Base-by-base conservation (phyloP, 2,888 invertebrate species). In the Dynastes maya region DNA sequence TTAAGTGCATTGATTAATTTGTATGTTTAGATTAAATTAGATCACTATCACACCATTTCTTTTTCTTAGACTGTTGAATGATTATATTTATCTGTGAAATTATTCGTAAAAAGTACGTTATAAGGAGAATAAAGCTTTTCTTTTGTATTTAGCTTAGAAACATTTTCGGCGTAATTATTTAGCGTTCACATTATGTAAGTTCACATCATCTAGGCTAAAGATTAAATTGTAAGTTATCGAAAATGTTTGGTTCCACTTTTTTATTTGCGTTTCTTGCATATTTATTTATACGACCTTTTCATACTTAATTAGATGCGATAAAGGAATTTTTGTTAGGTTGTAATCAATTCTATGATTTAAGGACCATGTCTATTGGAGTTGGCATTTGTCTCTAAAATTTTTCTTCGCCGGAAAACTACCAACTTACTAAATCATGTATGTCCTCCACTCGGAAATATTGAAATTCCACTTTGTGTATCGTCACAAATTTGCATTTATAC, bases 401-500 rank as follows among this genome's bases (percentile, higher is more conserved):
- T 13, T 55, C n/a, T 71, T 49, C 27, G 6, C 40, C 13, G 27
- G 9, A 55, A 71, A 51, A 45, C 9, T 70, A 71, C n/a, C 8
- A 55, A 71, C n/a, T 45, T 11, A 55, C 55, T 16, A 22, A 55
- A 53, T 53, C 53, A n/a, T 53, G 32, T 53, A 37, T 71, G 55
- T 37, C 58, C 22, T 55, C 37, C 55, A 13, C n/a, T 58, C 8
- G n/a, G 2, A 55, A 61, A 63, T 27, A 27, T 22, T 45, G 61
- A 61, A 74, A 74, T 61, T 74, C 58, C 45, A 58, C 58, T 45
- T 61, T 74, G 49, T 74, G 61, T 61, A 74, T 22, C 45, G 29
- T 61, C 63, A 74, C 72, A 74, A 45, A 63, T 61, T 74, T 74
- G 72, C 72, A 74, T 74, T 74, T 74, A 74, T 45, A 37, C 58